Evolutionary conservation across 2,797 vertebrate genomes (phyloP).

Genomic region (Phoeniculus purpureus): DNA sequence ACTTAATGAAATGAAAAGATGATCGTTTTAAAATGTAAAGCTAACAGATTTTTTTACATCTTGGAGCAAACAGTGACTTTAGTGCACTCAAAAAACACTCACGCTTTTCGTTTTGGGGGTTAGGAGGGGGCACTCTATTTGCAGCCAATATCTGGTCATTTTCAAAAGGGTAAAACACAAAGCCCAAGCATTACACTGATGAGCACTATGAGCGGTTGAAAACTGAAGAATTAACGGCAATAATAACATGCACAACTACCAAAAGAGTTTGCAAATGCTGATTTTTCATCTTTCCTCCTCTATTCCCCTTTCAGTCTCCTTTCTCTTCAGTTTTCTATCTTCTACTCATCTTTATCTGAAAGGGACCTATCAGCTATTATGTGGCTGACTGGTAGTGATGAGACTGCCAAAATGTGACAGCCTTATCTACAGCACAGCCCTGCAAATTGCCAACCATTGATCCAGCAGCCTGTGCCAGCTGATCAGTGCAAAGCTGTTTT

Average conservation of each 20-base stretch:
- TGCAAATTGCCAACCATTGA: constrained; percentile 76
- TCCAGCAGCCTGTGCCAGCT: constrained; percentile 64
- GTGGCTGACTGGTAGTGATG: constrained; percentile 72
- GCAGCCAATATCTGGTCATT: neutral
- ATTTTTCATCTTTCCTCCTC: constrained; percentile 30
- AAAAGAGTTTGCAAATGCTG: neutral
- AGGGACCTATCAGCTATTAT: constrained; percentile 70
- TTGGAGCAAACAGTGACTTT: neutral
- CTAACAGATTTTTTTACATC: neutral
- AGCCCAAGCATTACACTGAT: neutral
- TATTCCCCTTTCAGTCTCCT: neutral
- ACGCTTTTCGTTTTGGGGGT: neutral
- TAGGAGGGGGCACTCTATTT: neutral
- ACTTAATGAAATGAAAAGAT: neutral
- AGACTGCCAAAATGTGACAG: constrained; percentile 74
- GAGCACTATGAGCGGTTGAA: neutral
- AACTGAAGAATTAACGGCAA: neutral
- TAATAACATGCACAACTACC: neutral
- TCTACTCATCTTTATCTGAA: constrained; percentile 58
- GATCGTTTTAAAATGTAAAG: neutral
- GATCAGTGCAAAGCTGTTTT: constrained; percentile 57
- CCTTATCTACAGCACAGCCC: constrained; percentile 73
- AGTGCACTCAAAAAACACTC: too few relatives aligned
- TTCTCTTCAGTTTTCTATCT: constrained; percentile 59
- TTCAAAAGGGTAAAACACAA: neutral